A percentile compares a stretch with the other conserved stretches of the same genome.
Evolutionary conservation across 37 sponge, comb jelly and placozoan species (phyloP).

Genomic region (Mnemiopsis leidyi): DNA sequence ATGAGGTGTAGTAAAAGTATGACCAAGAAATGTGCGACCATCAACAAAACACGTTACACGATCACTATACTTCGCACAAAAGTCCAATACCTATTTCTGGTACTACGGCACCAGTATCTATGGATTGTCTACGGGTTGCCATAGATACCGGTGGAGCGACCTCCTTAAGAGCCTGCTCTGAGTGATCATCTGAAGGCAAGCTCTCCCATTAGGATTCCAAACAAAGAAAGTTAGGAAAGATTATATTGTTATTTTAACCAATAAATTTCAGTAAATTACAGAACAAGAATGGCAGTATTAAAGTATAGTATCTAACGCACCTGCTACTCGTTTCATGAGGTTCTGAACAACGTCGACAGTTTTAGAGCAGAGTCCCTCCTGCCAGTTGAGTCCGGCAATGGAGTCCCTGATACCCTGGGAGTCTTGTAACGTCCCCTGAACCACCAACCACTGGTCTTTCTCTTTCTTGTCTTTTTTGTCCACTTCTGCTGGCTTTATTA

Average conservation of each 20-base stretch:
- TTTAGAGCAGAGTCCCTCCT: neutral
- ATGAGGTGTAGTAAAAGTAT: too few relatives aligned
- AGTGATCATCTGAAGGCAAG: neutral
- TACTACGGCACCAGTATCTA: neutral
- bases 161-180: neutral
- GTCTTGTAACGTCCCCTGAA: slow-evolving; percentile 48
- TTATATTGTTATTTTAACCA: too few relatives aligned
- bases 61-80: neutral
- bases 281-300: too few relatives aligned
- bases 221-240: too few relatives aligned
- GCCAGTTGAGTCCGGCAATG: neutral
- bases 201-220: neutral
- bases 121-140: neutral
- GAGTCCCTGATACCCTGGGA: slow-evolving; percentile 13
- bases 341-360: slow-evolving; percentile 31
- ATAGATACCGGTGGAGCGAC: neutral
- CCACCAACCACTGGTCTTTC: slow-evolving; percentile 51
- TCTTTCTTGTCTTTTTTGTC: slow-evolving; percentile 64
- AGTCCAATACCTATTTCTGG: neutral
- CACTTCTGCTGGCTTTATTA: neutral
- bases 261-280: too few relatives aligned
- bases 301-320: too few relatives aligned
- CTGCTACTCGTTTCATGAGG: slow-evolving; percentile 13
- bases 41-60: too few relatives aligned
- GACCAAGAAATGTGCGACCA: too few relatives aligned